Conservation (phyloP, 2,113 vertebrate species). For the Ptilonorhynchus violaceus region DNA sequence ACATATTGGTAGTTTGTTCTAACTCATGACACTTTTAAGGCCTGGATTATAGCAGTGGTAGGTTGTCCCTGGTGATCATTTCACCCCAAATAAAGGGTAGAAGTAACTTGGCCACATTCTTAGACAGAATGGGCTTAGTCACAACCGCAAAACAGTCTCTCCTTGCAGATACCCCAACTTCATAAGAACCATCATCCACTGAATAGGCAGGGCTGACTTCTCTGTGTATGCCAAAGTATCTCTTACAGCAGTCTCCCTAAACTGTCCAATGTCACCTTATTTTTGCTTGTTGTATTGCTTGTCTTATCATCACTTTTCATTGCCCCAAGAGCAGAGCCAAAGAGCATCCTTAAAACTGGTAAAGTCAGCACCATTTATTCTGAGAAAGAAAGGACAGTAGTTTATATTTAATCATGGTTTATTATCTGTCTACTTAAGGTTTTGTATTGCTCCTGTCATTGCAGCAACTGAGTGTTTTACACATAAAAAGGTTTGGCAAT, state of each 20-base stretch:
- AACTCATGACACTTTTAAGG: not conserved
- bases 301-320: not conserved
- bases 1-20: not conserved
- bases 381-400: not conserved
- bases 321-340: not conserved
- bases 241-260: not conserved
- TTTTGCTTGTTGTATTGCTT: not conserved
- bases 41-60: not conserved
- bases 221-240: not conserved
- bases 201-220: not conserved
- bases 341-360: not conserved
- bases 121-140: not conserved
- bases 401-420: constrained; percentile 9
- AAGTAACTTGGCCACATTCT: not conserved
- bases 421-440: not conserved
- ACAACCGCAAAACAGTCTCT: not conserved
- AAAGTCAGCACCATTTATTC: not conserved
- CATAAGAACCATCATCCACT: not conserved
- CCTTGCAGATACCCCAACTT: not conserved
- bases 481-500: not conserved
- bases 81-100: not conserved
- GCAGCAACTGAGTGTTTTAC: not conserved
- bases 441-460: not conserved
- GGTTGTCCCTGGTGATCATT: not conserved
- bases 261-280: not conserved